A percentile compares a stretch with the other conserved stretches of the same genome.
These are phyloP conservation scores for Cynoglossus semilaevis DNA, from an alignment of 2,113 vertebrate species.

Conservation along the genomic window DNA sequence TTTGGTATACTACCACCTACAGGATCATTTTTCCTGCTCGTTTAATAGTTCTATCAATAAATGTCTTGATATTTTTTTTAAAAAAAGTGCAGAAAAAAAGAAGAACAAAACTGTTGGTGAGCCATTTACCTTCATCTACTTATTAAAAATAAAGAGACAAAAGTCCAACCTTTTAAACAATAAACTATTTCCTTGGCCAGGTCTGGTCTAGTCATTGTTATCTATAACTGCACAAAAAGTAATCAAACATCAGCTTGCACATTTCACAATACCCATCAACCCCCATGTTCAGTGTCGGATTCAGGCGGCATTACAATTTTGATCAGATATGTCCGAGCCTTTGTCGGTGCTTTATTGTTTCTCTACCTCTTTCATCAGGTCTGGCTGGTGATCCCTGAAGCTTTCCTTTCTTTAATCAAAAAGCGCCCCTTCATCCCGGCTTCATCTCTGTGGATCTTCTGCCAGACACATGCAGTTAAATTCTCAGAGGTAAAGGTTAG, in stretches of 20 bases:
- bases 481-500: slow-evolving; percentile 7
- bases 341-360: slow-evolving; percentile 6
- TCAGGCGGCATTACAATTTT: background rate
- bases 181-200: too few relatives aligned
- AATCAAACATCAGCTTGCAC: slow-evolving; percentile 12
- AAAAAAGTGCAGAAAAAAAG: too few relatives aligned
- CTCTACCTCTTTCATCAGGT: background rate
- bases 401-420: slow-evolving; percentile 12
- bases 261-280: slow-evolving; percentile 19
- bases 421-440: background rate
- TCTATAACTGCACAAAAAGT: background rate
- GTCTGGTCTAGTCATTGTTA: too few relatives aligned
- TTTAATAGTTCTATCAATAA: too few relatives aligned
- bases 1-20: too few relatives aligned
- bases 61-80: too few relatives aligned
- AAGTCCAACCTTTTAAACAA: too few relatives aligned
- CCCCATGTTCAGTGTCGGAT: slow-evolving; percentile 2
- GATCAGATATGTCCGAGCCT: slow-evolving; percentile 3
- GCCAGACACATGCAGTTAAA: background rate
- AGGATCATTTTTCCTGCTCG: too few relatives aligned
- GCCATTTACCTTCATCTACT: too few relatives aligned
- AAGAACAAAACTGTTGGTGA: too few relatives aligned
- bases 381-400: slow-evolving; percentile 1
- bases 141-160: too few relatives aligned
- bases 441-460: background rate